Evolutionary conservation across 2,888 invertebrate species (phyloP), one percentile per base, ranked within the genome.

Genomic region (Ceramica pisi): DNA sequence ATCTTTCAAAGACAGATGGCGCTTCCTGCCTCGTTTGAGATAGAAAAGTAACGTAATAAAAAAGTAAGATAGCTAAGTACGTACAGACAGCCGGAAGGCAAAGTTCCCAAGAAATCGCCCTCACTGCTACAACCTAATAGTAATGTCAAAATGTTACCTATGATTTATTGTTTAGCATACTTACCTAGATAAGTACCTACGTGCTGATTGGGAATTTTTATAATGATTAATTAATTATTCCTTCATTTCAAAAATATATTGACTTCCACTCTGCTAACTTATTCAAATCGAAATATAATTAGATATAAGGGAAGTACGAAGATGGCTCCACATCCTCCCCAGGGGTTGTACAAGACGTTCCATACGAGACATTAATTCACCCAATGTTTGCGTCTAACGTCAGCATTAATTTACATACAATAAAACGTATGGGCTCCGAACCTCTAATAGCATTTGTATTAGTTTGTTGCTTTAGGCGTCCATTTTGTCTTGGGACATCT

Each of bases 321-420:
- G 82, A 74, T 68, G 51, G 66, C 53, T 55, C 67, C 50, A 53
- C 72, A 86, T 87, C 82, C 82, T 85, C 90, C 89, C 82, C 82
- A 60, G 65, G 88, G 88, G 90, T 89, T 82, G 83, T 86, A 83
- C 81, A 86, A 89, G 88, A 79, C 78, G 72, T 75, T 71, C 67
- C 55, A 74, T n/a, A n/a, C n/a, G 73, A 91, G 87, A 90, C 92
- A 92, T 93, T 92, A 93, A 93, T 93, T 92, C 90, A 90, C 88
- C 88, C 90, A 90, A 88, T 92, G 92, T 93, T 94, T 93, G 92
- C 89, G 90, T 91, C 84, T 90, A 91, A 87, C 90, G 92, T 92
- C 90, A 91, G 82, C 87, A 89, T 87, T 89, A 90, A 94, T 94
- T 94, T 94, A 90, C 93, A 94, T 94, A 91, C 87, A 87, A 87